Evolutionary conservation across 2,113 vertebrate species (phyloP), one percentile per base, ranked within the genome.

Genomic region (Hyperoodon ampullatus): DNA sequence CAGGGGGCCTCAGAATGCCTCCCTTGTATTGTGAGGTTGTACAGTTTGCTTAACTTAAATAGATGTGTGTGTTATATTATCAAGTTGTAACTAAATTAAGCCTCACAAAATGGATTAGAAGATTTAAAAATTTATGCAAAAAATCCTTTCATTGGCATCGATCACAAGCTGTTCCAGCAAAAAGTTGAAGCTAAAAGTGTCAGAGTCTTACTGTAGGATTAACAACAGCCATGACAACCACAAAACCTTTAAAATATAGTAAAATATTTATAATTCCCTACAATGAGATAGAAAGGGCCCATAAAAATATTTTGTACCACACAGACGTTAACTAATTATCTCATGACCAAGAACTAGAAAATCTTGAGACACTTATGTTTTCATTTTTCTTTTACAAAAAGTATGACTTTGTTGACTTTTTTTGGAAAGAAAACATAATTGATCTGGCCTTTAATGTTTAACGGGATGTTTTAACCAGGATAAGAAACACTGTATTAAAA

Each of bases 341-440:
- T 77, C 74, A 66, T 8, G 28, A 88, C 60, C 68, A 77, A 86
- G 55, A 92, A 83, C 9, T 58, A 23, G 55, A 92, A 92, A 90
- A 75, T 74, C 63, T 71, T 83, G 30, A 81, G 50, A 95, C 42
- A 44, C n/a, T 80, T 90, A 44, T 53, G 18, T 75, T 83, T 87
- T 63, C 12, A 53, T 88, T 93, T 93, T 93, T 74, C 42, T 58
- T 93, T 90, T 75, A 81, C 24, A 90, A 95, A 95, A 96, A 55
- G 18, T 42, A 63, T 86, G 30, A 71, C 83, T 53, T 71, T 55
- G 26, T 63, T 83, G 66, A 60, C 12, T 39, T 55, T 93, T 84
- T 21, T 35, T 8, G 90, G 42, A 61, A 78, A 82, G 13, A 91
- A 94, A 95, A 44, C 35, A 90, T 84, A 65, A 10, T 87, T 82